These are phyloP conservation scores for Rhabdomys dilectus DNA, from an alignment of 2,113 vertebrate species.

Conservation along the genomic window DNA sequence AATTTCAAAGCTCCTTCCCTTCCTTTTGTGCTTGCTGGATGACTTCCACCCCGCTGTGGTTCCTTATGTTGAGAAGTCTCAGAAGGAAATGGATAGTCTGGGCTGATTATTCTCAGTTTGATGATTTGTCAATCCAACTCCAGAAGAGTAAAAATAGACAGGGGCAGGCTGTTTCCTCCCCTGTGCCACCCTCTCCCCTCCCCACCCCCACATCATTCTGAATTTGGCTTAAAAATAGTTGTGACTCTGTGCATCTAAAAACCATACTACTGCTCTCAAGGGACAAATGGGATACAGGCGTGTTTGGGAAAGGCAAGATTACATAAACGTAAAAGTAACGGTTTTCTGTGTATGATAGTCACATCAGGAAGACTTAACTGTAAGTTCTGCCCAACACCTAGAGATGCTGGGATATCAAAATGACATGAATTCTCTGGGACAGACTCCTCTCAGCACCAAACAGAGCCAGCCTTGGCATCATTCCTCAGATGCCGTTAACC, in stretches of 20 bases:
- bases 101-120: conserved; percentile 32
- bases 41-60: background rate
- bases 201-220: background rate
- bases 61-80: background rate
- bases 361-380: background rate
- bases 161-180: background rate
- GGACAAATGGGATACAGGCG: background rate
- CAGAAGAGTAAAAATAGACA: background rate
- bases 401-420: background rate
- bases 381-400: background rate
- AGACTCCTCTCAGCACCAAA: background rate
- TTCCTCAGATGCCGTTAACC: background rate
- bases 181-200: background rate
- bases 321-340: background rate
- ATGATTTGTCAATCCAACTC: conserved; percentile 7
- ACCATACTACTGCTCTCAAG: background rate
- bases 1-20: conserved; percentile 3
- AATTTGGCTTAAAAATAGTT: conserved; percentile 20
- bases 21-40: background rate
- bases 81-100: background rate
- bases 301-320: background rate
- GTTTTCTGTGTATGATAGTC: background rate
- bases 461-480: background rate
- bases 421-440: background rate
- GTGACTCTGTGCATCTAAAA: background rate